phyloP scores from a whole-genome alignment of 2,113 vertebrate genomes.

The Pseudolaguvia tuberculata region DNA sequence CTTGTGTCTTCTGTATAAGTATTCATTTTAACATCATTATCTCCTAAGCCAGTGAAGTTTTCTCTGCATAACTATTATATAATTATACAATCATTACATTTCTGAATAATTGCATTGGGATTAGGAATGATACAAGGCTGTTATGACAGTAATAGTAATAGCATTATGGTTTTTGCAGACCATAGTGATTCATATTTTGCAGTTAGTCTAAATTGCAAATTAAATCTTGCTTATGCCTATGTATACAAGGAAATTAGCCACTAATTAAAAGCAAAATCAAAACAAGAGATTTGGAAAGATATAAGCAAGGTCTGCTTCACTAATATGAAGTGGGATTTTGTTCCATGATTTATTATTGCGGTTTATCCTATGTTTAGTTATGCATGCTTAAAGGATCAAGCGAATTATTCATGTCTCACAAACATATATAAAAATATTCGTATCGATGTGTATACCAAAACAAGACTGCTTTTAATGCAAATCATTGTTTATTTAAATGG shows the following conservation, averaged over 20 bases:
- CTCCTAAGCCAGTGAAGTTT: too few relatives aligned
- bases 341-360: background rate
- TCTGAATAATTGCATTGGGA: background rate
- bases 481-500: background rate
- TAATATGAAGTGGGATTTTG: constrained; percentile 13
- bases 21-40: too few relatives aligned
- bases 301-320: background rate
- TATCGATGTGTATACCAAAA: too few relatives aligned
- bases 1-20: background rate
- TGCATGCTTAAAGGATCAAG: background rate
- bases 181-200: constrained; percentile 5
- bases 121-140: background rate
- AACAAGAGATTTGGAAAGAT: constrained; percentile 15
- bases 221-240: background rate
- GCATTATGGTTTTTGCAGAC: constrained; percentile 4
- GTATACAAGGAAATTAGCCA: constrained; percentile 1
- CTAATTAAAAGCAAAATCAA: constrained; percentile 7
- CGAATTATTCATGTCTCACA: background rate
- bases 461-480: background rate
- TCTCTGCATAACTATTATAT: background rate
- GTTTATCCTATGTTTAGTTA: background rate
- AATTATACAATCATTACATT: constrained; percentile 12
- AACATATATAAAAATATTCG: too few relatives aligned
- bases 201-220: constrained; percentile 10
- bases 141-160: background rate